phyloP scores from a whole-genome alignment of 2,888 invertebrate genomes.

The Eupithecia dodoneata region DNA sequence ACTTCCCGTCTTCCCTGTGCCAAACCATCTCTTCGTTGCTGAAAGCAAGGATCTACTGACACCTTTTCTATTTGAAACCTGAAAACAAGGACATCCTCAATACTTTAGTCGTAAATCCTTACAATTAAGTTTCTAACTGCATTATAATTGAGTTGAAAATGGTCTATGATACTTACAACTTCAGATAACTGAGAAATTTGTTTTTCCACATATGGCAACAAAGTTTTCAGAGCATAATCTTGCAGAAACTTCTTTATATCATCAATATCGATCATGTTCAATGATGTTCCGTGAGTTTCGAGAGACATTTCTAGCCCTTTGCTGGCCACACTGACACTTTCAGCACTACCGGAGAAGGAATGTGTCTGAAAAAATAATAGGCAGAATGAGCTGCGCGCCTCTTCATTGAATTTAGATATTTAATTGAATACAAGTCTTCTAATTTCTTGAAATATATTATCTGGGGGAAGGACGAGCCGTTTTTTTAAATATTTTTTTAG shows the following conservation, averaged over 20 bases:
- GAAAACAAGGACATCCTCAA: conserved; percentile 7
- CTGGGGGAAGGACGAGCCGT: background rate
- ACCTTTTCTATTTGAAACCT: conserved; percentile 94
- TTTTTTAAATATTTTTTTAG: background rate
- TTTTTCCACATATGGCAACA: conserved; percentile 96
- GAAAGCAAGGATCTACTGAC: conserved; percentile 96
- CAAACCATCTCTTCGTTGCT: conserved; percentile 98
- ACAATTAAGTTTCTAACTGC: background rate
- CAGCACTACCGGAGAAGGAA: conserved; percentile 83
- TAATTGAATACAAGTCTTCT: background rate
- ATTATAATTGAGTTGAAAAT: background rate
- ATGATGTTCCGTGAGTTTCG: conserved; percentile 88
- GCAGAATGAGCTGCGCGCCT: background rate
- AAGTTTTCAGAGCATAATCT: conserved; percentile 93
- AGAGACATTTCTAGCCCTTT: conserved; percentile 73
- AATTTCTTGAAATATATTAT: background rate
- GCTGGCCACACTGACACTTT: conserved; percentile 84
- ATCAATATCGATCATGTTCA: conserved; percentile 93
- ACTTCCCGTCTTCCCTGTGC: conserved; percentile 92
- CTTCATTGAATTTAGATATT: background rate
- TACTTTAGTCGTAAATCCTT: background rate
- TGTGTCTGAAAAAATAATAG: conserved; percentile 65
- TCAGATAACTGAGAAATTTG: conserved; percentile 92
- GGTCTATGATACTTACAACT: conserved; percentile 77
- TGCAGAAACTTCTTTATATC: conserved; percentile 92